phyloP scores from a whole-genome alignment of 2,888 invertebrate species.

The Miltochrista miniata region DNA sequence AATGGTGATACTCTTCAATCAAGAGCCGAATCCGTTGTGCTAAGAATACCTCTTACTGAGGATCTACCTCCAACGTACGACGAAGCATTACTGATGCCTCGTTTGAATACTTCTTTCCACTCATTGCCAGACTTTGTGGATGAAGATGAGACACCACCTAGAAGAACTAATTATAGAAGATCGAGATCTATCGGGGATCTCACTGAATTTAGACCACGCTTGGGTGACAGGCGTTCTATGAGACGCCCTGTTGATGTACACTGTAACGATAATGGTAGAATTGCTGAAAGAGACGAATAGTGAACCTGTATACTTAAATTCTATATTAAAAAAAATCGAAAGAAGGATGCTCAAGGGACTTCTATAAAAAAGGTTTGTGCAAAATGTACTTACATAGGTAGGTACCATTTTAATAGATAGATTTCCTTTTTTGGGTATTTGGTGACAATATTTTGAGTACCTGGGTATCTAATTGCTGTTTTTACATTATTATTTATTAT shows the following conservation, averaged over 20 bases:
- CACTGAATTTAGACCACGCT: conserved; percentile 61
- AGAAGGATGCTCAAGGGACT: too few species aligned
- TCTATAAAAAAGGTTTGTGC: too few species aligned
- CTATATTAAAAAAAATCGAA: too few species aligned
- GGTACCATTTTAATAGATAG: too few species aligned
- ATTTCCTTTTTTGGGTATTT: too few species aligned
- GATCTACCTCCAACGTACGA: conserved; percentile 88
- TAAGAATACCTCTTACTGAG: conserved; percentile 64
- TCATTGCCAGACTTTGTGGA: conserved; percentile 79
- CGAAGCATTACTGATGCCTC: conserved; percentile 89
- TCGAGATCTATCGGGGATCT: conserved; percentile 78
- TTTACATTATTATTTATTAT: too few species aligned
- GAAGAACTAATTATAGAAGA: conserved; percentile 51
- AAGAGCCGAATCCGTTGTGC: conserved; percentile 57
- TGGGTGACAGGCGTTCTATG: conserved; percentile 66
- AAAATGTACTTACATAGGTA: too few species aligned
- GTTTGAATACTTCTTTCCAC: conserved; percentile 85
- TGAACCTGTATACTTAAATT: too few species aligned
- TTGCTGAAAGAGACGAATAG: conserved; percentile 6
- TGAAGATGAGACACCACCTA: conserved; percentile 54
- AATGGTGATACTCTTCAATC: conserved; percentile 51
- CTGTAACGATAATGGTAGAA: conserved; percentile 33
- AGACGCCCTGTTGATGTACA: conserved; percentile 67
- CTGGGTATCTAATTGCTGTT: too few species aligned
- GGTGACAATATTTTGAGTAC: too few species aligned